Evolutionary conservation across 2,888 invertebrate species (phyloP).

Genomic region (Pollenia amentaria): DNA sequence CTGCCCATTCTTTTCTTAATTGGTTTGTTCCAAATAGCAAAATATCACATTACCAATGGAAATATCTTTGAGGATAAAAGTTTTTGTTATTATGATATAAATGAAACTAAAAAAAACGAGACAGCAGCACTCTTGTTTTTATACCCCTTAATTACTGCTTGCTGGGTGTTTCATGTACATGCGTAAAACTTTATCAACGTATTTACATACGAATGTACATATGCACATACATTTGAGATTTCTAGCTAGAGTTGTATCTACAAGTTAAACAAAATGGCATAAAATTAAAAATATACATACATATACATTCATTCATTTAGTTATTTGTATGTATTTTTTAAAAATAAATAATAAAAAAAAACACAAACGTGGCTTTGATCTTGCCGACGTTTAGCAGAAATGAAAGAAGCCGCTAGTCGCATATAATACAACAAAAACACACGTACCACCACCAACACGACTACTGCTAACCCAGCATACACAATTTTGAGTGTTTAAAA

Average conservation of each 20-base stretch:
- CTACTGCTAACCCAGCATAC: not conserved
- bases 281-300: slow-evolving; percentile 37
- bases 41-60: no score
- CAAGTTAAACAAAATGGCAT: slow-evolving; percentile 49
- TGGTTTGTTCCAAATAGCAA: no score
- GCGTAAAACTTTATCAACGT: slow-evolving; percentile 16
- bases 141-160: not conserved
- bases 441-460: slow-evolving; percentile 20
- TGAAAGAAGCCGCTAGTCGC: slow-evolving; percentile 60
- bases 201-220: not conserved
- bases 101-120: no score
- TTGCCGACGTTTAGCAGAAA: slow-evolving; percentile 62
- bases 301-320: slow-evolving; percentile 28
- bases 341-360: slow-evolving; percentile 4
- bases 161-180: slow-evolving; percentile 13
- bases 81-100: no score
- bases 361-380: slow-evolving; percentile 58
- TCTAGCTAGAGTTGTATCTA: slow-evolving; percentile 38
- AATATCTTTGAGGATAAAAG: no score
- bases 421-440: slow-evolving; percentile 52
- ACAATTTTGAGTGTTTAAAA: no score
- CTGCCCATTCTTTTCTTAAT: no score
- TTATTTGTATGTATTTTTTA: slow-evolving; percentile 6
- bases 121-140: no score
- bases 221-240: slow-evolving; percentile 19